Evolutionary conservation across 2,797 vertebrate genomes (phyloP).

Genomic region (Diplodus sargus): DNA sequence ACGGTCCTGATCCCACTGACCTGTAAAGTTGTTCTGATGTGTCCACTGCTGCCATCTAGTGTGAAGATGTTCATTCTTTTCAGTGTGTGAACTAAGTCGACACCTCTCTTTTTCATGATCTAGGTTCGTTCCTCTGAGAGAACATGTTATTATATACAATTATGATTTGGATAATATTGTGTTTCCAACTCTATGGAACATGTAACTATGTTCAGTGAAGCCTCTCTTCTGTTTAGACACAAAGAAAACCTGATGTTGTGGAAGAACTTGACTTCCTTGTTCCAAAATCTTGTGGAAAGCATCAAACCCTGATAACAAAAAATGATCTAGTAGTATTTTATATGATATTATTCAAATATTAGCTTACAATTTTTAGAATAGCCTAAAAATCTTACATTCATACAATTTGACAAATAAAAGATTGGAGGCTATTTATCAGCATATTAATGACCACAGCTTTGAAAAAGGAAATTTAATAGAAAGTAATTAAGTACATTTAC

Average conservation of each 20-base stretch:
- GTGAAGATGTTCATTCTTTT: conserved; percentile 1
- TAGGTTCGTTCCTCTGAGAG: background rate
- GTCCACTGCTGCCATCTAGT: conserved; percentile 62
- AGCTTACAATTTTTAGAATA: background rate
- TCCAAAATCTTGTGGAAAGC: background rate
- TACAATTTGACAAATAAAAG: background rate
- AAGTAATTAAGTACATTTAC: background rate
- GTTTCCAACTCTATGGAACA: no score
- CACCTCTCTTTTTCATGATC: background rate
- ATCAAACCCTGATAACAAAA: no score
- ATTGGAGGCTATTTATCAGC: background rate
- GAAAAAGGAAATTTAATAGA: background rate
- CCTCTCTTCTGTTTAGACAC: background rate
- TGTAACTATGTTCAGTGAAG: no score
- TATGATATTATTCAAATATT: background rate
- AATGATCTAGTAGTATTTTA: no score
- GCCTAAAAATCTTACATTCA: no score
- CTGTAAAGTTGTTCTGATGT: background rate
- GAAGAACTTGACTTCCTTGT: background rate
- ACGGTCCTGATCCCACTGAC: background rate
- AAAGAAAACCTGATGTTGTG: background rate
- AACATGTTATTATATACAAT: background rate
- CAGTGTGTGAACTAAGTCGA: background rate
- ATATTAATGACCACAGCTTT: background rate
- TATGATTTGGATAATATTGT: no score